Evolutionary conservation across 2,113 vertebrate species (phyloP).

Genomic region (Cyprinodon brontotheroides): DNA sequence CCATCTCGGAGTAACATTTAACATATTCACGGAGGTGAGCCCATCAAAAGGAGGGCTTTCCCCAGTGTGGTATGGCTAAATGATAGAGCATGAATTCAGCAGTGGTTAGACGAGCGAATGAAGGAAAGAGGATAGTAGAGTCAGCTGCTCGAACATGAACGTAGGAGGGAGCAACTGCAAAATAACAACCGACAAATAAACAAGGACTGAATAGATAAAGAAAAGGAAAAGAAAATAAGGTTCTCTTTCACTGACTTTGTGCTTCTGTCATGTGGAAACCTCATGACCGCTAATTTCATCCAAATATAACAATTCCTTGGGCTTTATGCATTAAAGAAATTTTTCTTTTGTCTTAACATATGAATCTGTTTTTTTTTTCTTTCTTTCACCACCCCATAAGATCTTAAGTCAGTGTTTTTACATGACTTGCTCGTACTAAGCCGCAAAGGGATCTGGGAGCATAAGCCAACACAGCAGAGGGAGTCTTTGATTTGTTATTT

Average conservation of each 20-base stretch:
- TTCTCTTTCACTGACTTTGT: background rate
- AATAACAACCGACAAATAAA: constrained; percentile 23
- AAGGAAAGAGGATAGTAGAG: constrained; percentile 49
- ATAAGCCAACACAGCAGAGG: constrained; percentile 50
- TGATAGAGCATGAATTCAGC: constrained; percentile 63
- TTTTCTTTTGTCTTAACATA: background rate
- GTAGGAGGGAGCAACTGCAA: constrained; percentile 24
- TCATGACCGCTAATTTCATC: constrained; percentile 24
- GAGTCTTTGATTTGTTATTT: constrained; percentile 66
- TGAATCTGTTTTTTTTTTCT: background rate
- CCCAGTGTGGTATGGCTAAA: constrained; percentile 60
- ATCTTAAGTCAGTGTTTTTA: constrained; percentile 46
- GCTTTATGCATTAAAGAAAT: background rate
- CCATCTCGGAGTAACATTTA: constrained; percentile 49
- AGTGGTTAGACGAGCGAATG: constrained; percentile 36
- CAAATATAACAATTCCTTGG: constrained; percentile 9
- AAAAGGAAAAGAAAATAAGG: background rate
- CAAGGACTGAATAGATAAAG: constrained; percentile 28
- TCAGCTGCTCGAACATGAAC: constrained; percentile 58
- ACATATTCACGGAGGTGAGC: constrained; percentile 30
- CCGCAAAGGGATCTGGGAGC: constrained; percentile 39
- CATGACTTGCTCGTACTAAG: constrained; percentile 30
- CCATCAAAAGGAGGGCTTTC: constrained; percentile 53
- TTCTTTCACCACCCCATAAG: constrained; percentile 15
- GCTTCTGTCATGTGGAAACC: constrained; percentile 25